phyloP scores from a whole-genome alignment of 2,113 vertebrate genomes.

The Calcarius ornatus region DNA sequence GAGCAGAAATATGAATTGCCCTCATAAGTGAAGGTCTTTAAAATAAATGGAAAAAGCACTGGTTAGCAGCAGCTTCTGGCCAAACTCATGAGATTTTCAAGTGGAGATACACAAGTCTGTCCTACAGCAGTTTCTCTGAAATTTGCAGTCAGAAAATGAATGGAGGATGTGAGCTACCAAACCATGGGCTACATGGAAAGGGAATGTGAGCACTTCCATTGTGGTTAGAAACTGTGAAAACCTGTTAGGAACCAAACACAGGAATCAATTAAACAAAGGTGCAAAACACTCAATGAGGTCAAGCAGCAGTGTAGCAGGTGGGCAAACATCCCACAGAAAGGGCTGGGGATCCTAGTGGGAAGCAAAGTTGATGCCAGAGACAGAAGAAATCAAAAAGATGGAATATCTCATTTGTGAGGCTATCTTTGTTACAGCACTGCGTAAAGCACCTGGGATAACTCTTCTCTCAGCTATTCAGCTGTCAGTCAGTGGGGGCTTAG shows the following conservation, averaged over 20 bases:
- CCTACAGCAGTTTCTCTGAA: not conserved
- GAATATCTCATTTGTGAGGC: not conserved
- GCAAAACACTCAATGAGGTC: not conserved
- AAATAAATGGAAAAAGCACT: not conserved
- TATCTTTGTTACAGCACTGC: not conserved
- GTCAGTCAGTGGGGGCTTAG: too few species aligned
- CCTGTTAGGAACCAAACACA: not conserved
- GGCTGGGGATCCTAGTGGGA: not conserved
- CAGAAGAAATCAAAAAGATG: not conserved
- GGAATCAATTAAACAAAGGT: not conserved
- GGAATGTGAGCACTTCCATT: not conserved
- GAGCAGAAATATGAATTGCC: not conserved
- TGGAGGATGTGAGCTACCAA: not conserved
- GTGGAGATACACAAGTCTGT: not conserved
- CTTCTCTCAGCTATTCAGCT: not conserved
- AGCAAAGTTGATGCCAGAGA: not conserved
- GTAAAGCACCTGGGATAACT: not conserved
- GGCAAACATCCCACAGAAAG: accelerated
- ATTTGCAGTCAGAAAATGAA: not conserved
- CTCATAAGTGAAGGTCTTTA: accelerated
- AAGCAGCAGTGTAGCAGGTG: not conserved
- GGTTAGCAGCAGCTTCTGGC: not conserved
- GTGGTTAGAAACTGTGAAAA: not conserved
- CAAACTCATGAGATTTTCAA: not conserved
- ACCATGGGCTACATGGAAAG: not conserved